Evolutionary conservation across 1,140 invertebrate genomes (phyloP).

Genomic region (Nylanderia fulva): DNA sequence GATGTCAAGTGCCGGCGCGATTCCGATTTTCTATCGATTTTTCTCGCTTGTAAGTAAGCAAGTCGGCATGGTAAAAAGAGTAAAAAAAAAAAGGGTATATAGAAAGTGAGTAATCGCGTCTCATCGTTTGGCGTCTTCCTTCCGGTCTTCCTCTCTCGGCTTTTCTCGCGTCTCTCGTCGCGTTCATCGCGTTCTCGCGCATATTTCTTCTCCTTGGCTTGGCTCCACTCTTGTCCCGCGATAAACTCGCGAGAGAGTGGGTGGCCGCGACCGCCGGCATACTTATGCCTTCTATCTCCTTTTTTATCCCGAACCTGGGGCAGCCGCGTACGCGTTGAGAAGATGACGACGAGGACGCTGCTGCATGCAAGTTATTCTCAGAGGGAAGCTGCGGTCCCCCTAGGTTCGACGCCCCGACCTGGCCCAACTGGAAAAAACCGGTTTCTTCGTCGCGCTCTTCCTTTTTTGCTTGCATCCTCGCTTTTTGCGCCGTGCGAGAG

Average conservation of each 20-base stretch:
- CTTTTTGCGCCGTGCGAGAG: slow-evolving; percentile 80
- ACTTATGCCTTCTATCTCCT: slow-evolving; percentile 75
- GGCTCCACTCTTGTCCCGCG: slow-evolving; percentile 67
- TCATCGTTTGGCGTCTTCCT: slow-evolving; percentile 22
- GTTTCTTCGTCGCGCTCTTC: slow-evolving; percentile 84
- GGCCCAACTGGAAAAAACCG: slow-evolving; percentile 87
- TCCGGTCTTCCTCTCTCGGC: slow-evolving; percentile 17
- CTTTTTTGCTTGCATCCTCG: slow-evolving; percentile 83
- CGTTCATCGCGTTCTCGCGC: slow-evolving; percentile 13
- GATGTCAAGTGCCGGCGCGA: slow-evolving; percentile 6
- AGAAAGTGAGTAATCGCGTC: background rate
- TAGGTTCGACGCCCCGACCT: slow-evolving; percentile 86
- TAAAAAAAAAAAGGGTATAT: background rate
- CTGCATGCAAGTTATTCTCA: slow-evolving; percentile 86
- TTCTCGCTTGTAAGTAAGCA: slow-evolving; percentile 1
- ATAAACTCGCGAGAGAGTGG: slow-evolving; percentile 51
- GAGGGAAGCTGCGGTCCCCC: slow-evolving; percentile 84
- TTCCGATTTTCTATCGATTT: slow-evolving; percentile 42
- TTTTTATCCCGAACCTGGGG: slow-evolving; percentile 84
- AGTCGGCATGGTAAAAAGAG: background rate
- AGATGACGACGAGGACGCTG: slow-evolving; percentile 56
- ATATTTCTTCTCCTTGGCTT: slow-evolving; percentile 29
- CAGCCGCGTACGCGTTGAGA: slow-evolving; percentile 78
- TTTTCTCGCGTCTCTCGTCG: slow-evolving; percentile 1
- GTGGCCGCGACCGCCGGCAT: slow-evolving; percentile 62